Evolutionary conservation across 1,140 invertebrate species (phyloP).

Genomic region (Rhyacophila brunnea): DNA sequence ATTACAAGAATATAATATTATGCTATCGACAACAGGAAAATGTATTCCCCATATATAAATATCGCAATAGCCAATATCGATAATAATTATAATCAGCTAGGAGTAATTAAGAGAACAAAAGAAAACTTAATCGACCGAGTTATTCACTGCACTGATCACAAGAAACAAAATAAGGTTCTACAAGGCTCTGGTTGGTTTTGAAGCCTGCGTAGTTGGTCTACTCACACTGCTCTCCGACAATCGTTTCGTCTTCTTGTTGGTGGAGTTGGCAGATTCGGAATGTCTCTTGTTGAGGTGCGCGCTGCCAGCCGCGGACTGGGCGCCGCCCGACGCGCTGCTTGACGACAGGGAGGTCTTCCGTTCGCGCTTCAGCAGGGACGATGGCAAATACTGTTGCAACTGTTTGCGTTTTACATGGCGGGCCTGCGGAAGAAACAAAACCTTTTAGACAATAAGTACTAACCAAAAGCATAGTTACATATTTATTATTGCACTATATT

Average conservation of each 20-base stretch:
- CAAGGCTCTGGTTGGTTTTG: not conserved
- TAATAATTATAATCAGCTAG: not conserved
- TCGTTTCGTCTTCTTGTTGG: slow-evolving; percentile 44
- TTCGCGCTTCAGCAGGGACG: slow-evolving; percentile 67
- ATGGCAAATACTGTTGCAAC: slow-evolving; percentile 71
- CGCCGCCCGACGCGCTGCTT: slow-evolving; percentile 15
- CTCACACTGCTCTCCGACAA: slow-evolving; percentile 47
- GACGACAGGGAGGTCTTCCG: slow-evolving; percentile 57
- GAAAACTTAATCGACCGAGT: not conserved
- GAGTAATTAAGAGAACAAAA: not conserved
- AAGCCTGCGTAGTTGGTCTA: slow-evolving; percentile 10
- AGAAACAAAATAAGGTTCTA: not conserved
- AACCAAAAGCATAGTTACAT: too few relatives aligned
- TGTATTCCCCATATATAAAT: not conserved
- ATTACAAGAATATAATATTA: too few relatives aligned
- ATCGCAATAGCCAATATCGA: not conserved
- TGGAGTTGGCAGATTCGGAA: slow-evolving; percentile 33
- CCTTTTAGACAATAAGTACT: too few relatives aligned
- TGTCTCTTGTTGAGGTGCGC: slow-evolving; percentile 38
- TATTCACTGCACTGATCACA: not conserved
- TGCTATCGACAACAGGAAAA: too few relatives aligned
- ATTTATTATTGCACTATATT: too few relatives aligned
- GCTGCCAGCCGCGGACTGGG: slow-evolving; percentile 37
- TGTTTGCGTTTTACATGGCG: slow-evolving; percentile 73
- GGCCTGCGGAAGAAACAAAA: slow-evolving; percentile 44